Base-by-base conservation (phyloP, 1,140 invertebrate species). In the Drosophila pectinifera region DNA sequence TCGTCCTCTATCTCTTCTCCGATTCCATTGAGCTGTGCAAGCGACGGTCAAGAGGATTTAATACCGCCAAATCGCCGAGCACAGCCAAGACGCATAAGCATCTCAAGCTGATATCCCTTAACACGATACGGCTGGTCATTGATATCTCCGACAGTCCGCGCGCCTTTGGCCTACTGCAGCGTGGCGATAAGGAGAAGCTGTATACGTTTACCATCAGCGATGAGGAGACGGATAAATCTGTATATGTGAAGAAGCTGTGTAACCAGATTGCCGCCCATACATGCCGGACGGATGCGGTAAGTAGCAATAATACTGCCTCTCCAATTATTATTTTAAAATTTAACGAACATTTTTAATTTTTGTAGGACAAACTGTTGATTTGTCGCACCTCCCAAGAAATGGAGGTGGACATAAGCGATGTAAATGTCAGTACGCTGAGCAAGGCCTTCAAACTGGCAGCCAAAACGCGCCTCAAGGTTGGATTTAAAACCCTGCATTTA, bases 1-100 rank as follows among this genome's bases (percentile, higher is more conserved):
- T 99, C 14, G 95, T 98, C 38, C 92, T 99, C 31, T 98, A 98
- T 92, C 93, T 99, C 1, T 99, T 99, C 92, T 97, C 97, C 26
- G 98, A 99, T 93, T 96, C 96, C 68, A 94, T 99, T 80, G 97
- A 98, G 93, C 96, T 98, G 88, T 96, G 95, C 93, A 98, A 98
- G 92, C 96, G 96, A 92, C 94, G 96, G 88, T 97, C 96, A 18
- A 96, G 96, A 91, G 95, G 94, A 26, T 95, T 96, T 54, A 96
- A 95, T 73, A 94, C 94, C 5, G 85, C 93, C 31, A 95, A 96
- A 81, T 96, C 95, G 75, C 95, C 96, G 94, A 94, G 85, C 93
- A 94, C 73, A 88, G 93, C 51, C 93, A 98, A 98, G 92, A 95
- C 95, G 1, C 98, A 97, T 92, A 98, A 98, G 92, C 98, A 99